phyloP scores from a whole-genome alignment of 2,797 vertebrate species.

The Eulemur coronatus region DNA sequence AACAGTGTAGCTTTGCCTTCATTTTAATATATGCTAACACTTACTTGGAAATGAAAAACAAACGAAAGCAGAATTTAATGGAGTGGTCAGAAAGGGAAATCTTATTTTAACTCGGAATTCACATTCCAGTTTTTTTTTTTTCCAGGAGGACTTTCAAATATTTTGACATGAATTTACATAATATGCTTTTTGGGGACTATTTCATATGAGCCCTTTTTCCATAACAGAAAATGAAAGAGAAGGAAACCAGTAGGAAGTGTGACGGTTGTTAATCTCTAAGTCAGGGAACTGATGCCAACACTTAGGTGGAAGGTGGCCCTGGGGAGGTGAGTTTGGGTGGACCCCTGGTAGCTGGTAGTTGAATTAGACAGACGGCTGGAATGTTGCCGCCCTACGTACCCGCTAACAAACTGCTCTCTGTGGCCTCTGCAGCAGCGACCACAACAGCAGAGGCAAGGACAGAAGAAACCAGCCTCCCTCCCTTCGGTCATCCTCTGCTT shows the following conservation, averaged over 20 bases:
- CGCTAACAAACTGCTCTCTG: neutral
- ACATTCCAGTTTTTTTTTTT: conserved; percentile 55
- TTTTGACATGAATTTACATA: conserved; percentile 15
- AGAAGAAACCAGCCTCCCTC: neutral
- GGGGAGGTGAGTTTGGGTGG: neutral
- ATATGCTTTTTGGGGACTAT: neutral
- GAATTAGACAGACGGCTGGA: neutral
- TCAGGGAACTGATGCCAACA: neutral
- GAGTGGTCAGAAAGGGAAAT: conserved; percentile 31
- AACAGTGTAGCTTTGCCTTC: conserved; percentile 51
- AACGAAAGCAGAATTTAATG: conserved; percentile 45
- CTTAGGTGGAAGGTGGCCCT: neutral
- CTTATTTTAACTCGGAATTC: conserved; percentile 55
- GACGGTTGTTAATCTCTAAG: neutral
- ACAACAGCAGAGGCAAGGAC: neutral
- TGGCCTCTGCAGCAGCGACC: neutral
- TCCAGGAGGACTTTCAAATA: conserved; percentile 13
- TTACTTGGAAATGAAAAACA: conserved; percentile 64
- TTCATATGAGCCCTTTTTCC: neutral
- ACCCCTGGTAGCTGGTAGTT: neutral
- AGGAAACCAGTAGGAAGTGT: neutral
- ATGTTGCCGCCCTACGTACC: neutral
- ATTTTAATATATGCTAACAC: conserved; percentile 51
- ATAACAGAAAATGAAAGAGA: conserved; percentile 1
- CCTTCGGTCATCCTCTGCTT: neutral